A percentile compares a stretch with the other conserved stretches of the same genome.
phyloP scores from a whole-genome alignment of 2,113 vertebrate genomes.

The Paralichthys olivaceus region DNA sequence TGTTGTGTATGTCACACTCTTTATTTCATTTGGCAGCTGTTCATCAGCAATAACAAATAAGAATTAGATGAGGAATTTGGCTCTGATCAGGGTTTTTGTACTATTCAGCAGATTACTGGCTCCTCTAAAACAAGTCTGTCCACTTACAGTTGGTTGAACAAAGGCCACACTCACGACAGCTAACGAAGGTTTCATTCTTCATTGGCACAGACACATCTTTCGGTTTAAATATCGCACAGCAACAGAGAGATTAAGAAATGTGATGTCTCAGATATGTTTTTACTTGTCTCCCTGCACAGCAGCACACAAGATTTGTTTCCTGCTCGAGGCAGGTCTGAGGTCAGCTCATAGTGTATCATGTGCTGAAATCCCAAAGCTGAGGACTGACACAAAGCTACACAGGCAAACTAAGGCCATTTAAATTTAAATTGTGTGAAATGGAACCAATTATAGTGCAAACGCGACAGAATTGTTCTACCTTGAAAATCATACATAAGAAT shows the following conservation, averaged over 20 bases:
- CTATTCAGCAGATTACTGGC: background rate
- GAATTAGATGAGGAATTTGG: too few relatives aligned
- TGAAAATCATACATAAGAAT: too few relatives aligned
- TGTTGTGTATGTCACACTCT: too few relatives aligned
- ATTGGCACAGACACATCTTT: background rate
- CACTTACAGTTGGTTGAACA: background rate
- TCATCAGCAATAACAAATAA: background rate
- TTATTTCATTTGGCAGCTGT: background rate
- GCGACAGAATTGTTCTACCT: too few relatives aligned
- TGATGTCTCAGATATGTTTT: background rate
- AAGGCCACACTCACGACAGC: background rate
- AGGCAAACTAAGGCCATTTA: too few relatives aligned
- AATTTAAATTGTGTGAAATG: too few relatives aligned
- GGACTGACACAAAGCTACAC: too few relatives aligned
- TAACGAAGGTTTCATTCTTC: background rate
- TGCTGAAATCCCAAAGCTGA: too few relatives aligned
- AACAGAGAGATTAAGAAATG: background rate
- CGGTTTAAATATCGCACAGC: too few relatives aligned
- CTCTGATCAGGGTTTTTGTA: background rate
- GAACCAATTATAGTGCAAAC: too few relatives aligned
- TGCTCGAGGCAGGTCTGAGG: background rate
- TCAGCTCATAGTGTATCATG: too few relatives aligned
- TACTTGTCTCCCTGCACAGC: background rate
- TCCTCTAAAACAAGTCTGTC: constrained; percentile 2
- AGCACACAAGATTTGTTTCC: background rate